Evolutionary conservation across 1,140 invertebrate genomes (phyloP), one percentile per base, ranked within the genome.

Genomic region (Papilio glaucus): DNA sequence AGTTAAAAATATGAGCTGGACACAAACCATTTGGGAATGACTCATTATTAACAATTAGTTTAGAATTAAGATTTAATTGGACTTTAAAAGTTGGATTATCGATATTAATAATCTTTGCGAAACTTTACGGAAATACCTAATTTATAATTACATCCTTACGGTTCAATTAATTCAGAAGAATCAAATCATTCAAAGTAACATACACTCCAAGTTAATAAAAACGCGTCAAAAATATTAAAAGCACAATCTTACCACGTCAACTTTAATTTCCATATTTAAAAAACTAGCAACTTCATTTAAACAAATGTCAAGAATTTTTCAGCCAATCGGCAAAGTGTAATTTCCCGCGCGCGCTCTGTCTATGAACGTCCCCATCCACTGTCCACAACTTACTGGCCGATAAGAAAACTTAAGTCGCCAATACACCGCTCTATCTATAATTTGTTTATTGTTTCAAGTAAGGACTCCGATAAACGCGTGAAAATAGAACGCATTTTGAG

Each of bases 201-300:
- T n/a, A n/a, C n/a, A n/a, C n/a, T n/a, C n/a, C n/a, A n/a, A n/a
- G n/a, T n/a, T n/a, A n/a, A n/a, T n/a, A n/a, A n/a, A n/a, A n/a
- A n/a, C n/a, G n/a, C n/a, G n/a, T n/a, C n/a, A n/a, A 42, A 42
- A 42, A 42, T 4, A 62, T 71, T 38, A 57, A 24, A 13, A 24
- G 15, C 18, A 4, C 13, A 26, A 41, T 80, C 89, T 88, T 42
- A 91, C 89, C 78, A 91, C 85, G 24, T 91, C 89, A 42, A 84
- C 89, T 76, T 82, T 83, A 69, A 89, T 78, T 85, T 91, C 89
- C 86, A 91, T 84, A 72, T 84, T 77, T 37, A 77, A 77, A 78
- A 69, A 71, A 39, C n/a, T 62, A 62, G 6, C 29, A 62, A 62
- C 13, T 18, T 62, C 53, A 72, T 75, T 12, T 7, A 45, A 71